These are phyloP conservation scores for Cariama cristata DNA, from an alignment of 2,113 vertebrate genomes.

Conservation along the genomic window DNA sequence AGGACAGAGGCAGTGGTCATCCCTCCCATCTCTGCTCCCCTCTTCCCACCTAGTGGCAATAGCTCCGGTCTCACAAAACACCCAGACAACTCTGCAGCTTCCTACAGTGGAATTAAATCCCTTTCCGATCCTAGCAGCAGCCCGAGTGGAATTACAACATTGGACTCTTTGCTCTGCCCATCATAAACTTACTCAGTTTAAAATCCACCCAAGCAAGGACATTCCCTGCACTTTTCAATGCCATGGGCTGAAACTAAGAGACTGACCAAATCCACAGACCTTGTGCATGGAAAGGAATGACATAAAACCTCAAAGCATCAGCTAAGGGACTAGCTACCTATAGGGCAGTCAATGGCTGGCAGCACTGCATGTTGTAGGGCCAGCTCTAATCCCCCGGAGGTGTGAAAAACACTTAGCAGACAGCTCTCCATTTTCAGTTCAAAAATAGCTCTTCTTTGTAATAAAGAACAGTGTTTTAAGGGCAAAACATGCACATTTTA, in stretches of 20 bases:
- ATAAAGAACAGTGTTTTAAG: not conserved
- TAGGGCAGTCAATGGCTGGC: not conserved
- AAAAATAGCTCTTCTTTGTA: not conserved
- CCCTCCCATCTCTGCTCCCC: not conserved
- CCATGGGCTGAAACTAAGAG: not conserved
- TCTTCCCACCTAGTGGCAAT: not conserved
- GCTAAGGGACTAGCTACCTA: not conserved
- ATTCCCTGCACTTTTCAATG: not conserved
- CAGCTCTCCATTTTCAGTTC: not conserved
- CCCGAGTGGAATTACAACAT: rapidly evolving
- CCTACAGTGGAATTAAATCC: not conserved
- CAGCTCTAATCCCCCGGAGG: conserved; percentile 6
- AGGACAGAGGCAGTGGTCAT: not conserved
- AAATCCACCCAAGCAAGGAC: not conserved
- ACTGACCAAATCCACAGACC: not conserved
- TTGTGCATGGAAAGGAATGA: not conserved
- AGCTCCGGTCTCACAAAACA: not conserved
- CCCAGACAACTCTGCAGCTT: not conserved
- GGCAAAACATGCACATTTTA: not conserved
- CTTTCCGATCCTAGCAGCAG: not conserved
- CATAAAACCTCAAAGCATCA: not conserved
- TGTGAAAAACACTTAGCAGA: not conserved
- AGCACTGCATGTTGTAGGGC: rapidly evolving
- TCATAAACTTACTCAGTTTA: not conserved
- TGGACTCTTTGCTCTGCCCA: not conserved